Base-by-base conservation (phyloP, 2,113 vertebrate genomes). In the Lontra canadensis region DNA sequence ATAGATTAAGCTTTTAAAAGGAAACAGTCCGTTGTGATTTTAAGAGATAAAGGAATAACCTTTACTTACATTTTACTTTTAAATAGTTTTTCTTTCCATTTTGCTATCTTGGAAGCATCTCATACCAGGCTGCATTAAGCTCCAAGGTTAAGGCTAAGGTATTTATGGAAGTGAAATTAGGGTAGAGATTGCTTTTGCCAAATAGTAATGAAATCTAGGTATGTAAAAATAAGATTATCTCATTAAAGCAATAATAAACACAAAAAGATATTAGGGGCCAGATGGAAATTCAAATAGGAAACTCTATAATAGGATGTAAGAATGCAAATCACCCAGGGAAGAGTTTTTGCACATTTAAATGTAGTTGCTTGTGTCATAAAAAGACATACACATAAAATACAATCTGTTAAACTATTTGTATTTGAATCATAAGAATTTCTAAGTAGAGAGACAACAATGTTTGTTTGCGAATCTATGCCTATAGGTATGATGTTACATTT, bases 271-370 rank as follows among this genome's bases (percentile, higher is more conserved):
- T 98, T 97, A 98, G 97, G 98, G 97, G 97, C 96, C 98, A 98
- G 98, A 98, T 99, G 98, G 98, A 98, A 98, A 98, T 98, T 97
- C 97, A 98, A 98, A 98, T 98, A 98, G 97, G 91, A 98, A 88
- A 97, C 95, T 98, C 98, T 98, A 97, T 98, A 98, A 99, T 98
- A 79, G 97, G 92, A 98, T 97, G 98, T 98, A 98, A 98, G 98
- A 97, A 98, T 98, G 98, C 98, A 98, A 98, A 99, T 99, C 98
- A 98, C 96, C 74, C 94, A 97, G 95, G 95, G 84, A 95, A 97
- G 97, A 98, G 97, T 97, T 98, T 99, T 98, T 98, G 96, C 95
- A 98, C 97, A 93, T 98, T 99, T 97, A 96, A 98, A 97, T 98
- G 97, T 98, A 97, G 97, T 98, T 98, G 97, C 97, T 98, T 96